phyloP scores from a whole-genome alignment of 2,888 invertebrate species.

The Eueremaeus valkanovi region DNA sequence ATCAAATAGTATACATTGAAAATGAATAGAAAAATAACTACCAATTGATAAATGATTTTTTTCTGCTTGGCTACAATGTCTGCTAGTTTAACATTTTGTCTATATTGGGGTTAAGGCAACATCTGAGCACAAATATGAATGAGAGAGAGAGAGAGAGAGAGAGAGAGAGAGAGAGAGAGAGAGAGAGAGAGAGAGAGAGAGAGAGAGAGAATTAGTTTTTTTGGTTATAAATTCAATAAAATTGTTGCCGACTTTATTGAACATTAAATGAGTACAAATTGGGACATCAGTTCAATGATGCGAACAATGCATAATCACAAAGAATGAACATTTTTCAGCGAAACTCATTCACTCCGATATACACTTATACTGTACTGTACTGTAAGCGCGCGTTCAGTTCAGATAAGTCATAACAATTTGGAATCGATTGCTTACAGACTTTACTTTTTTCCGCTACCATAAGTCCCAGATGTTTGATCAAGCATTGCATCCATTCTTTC shows the following conservation, averaged over 20 bases:
- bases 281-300: slow-evolving; percentile 10
- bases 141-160: too few relatives aligned
- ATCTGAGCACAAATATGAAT: too few relatives aligned
- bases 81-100: too few relatives aligned
- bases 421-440: not conserved
- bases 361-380: too few relatives aligned
- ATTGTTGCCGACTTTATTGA: not conserved
- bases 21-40: too few relatives aligned
- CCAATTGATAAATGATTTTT: too few relatives aligned
- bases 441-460: slow-evolving; percentile 18
- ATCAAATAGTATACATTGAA: too few relatives aligned
- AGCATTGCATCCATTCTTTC: not conserved
- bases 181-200: slow-evolving; percentile 12
- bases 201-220: not conserved
- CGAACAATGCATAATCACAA: slow-evolving; percentile 5
- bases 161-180: not conserved
- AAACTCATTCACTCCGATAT: slow-evolving; percentile 4
- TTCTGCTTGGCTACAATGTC: too few relatives aligned
- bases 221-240: not conserved
- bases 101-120: too few relatives aligned
- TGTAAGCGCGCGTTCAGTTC: not conserved
- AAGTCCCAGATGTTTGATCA: slow-evolving; percentile 32
- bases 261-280: not conserved
- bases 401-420: slow-evolving; percentile 1
- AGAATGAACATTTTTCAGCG: not conserved